phyloP scores from a whole-genome alignment of 1,140 invertebrate genomes.

The Procambarus clarkii region DNA sequence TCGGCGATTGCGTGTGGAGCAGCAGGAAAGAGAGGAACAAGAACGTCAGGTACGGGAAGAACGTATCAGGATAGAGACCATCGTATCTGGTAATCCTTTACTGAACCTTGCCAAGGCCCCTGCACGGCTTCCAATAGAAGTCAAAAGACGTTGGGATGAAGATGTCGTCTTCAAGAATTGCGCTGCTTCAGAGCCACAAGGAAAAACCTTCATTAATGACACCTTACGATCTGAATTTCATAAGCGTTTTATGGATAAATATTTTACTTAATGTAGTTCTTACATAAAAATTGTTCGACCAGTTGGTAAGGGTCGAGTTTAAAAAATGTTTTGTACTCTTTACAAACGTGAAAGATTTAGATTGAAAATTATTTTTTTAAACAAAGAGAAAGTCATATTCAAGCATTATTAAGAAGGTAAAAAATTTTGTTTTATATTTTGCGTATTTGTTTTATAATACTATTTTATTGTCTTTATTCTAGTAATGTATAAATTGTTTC shows the following conservation, averaged over 20 bases:
- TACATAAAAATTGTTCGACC: not conserved
- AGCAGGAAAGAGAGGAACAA: slow-evolving; percentile 91
- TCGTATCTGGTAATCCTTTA: slow-evolving; percentile 97
- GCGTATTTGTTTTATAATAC: no score
- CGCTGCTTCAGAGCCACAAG: slow-evolving; percentile 93
- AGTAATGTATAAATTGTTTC: no score
- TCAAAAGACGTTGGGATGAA: slow-evolving; percentile 97
- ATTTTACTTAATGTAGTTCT: slow-evolving; percentile 87
- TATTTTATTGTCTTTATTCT: no score
- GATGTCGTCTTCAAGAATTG: slow-evolving; percentile 99
- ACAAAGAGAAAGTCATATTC: no score
- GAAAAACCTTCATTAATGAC: slow-evolving; percentile 93
- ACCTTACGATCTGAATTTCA: slow-evolving; percentile 98
- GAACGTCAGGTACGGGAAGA: slow-evolving; percentile 96
- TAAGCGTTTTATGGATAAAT: slow-evolving; percentile 99
- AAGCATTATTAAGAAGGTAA: no score
- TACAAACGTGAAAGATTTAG: no score
- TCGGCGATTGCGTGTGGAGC: slow-evolving; percentile 94
- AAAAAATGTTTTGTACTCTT: no score
- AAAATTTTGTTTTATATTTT: no score
- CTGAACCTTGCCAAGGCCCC: slow-evolving; percentile 85
- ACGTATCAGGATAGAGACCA: slow-evolving; percentile 97
- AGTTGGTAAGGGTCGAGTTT: no score
- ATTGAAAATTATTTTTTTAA: no score
- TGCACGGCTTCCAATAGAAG: slow-evolving; percentile 93